Base-by-base conservation (phyloP, 2,888 invertebrate genomes). In the Parthenolecanium corni region DNA sequence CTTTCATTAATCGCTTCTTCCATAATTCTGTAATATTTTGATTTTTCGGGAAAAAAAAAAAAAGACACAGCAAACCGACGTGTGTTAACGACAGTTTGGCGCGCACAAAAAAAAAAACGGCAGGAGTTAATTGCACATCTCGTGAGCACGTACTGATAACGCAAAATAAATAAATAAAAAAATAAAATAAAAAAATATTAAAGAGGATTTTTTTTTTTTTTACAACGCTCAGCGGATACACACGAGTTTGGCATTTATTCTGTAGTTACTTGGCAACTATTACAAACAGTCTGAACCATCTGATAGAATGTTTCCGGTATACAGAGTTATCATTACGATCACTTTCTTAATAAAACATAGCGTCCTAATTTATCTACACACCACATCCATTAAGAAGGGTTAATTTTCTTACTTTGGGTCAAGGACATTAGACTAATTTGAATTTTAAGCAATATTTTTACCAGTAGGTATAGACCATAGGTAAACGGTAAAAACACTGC, bases 1-100 rank as follows among this genome's bases (percentile, higher is more conserved):
- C 68, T 70, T 53, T 74, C 74, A 68, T 71, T 72, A 67, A 72
- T 58, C 12, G 52, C 57, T 21, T 66, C 67, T 38, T 67, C 67
- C 62, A 62, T 51, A 44, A n/a, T 44, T 44, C n/a, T 5, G n/a
- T 31, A 6, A 6, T 31, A 31, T 31, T 31, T 31, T 31, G 4
- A 31, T 31, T 31, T 31, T 31, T 31, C 9, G n/a, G n/a, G 9
- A 44, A 5, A 44, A 44, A 44, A 44, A 2, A 16, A 20, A 44
- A 5, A 18, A 18, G 46, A n/a, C 46, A 44, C 6, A 20, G 46
- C 14, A n/a, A 16, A 20, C 6, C 9, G n/a, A 44, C n/a, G 6
- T 44, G 6, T 44, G 9, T 44, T 9, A 9, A 16, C n/a, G n/a
- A n/a, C n/a, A n/a, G n/a, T n/a, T n/a, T n/a, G n/a, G n/a, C n/a